phyloP scores from a whole-genome alignment of 2,797 vertebrate genomes.

The Cichlasoma orientale region DNA sequence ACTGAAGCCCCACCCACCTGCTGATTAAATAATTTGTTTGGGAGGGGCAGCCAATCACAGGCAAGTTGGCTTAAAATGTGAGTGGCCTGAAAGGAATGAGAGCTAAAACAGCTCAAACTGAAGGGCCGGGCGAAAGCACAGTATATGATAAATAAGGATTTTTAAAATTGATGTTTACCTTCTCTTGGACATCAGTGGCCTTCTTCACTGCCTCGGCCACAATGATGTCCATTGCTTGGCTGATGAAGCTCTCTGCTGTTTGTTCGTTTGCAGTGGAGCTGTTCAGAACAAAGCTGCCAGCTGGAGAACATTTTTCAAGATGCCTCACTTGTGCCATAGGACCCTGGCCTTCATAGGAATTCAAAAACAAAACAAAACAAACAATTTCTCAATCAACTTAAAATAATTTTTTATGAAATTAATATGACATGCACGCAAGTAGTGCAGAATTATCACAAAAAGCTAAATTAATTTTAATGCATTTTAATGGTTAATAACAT shows the following conservation, averaged over 20 bases:
- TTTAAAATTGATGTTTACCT: neutral
- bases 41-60: neutral
- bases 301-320: neutral
- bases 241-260: constrained; percentile 82
- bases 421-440: neutral
- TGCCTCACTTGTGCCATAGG: no score
- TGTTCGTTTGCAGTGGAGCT: constrained; percentile 75
- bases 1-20: neutral
- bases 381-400: neutral
- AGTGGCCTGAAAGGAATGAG: no score
- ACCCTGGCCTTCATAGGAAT: neutral
- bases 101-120: neutral
- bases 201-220: constrained; percentile 85
- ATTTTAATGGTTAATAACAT: no score
- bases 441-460: neutral
- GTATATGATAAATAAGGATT: neutral
- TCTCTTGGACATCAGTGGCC: constrained; percentile 71
- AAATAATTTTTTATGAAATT: neutral
- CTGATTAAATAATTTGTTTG: neutral
- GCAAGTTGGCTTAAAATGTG: neutral
- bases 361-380: neutral
- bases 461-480: no score
- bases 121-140: neutral
- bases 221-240: constrained; percentile 82
- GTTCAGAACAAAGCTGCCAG: constrained; percentile 63